Conservation (phyloP, 2,797 vertebrate species). For the Clarias pachynema region DNA sequence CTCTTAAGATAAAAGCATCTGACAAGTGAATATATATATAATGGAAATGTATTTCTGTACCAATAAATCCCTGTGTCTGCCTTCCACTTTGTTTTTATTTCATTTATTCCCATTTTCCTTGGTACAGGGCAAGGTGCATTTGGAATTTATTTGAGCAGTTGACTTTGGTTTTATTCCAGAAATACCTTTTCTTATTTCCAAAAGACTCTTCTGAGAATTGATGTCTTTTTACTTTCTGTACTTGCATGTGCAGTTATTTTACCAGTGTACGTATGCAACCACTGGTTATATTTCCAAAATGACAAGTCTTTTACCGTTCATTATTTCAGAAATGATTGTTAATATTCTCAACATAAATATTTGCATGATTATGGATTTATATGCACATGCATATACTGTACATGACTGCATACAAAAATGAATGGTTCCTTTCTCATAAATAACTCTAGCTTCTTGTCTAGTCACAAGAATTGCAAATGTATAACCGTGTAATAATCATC, state of each 20-base stretch:
- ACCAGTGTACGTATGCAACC: neutral
- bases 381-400: neutral
- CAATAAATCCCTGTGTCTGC: neutral
- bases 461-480: neutral
- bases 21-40: neutral
- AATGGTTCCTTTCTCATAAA: neutral
- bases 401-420: too few species aligned
- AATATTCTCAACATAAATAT: neutral
- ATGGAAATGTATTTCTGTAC: neutral
- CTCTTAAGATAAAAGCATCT: slow-evolving; percentile 14
- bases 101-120: slow-evolving; percentile 6
- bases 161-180: neutral
- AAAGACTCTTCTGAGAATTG: neutral
- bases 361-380: neutral
- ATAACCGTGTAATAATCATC: neutral
- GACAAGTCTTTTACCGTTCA: neutral
- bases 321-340: neutral
- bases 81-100: neutral
- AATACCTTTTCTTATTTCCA: neutral
- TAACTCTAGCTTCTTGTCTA: neutral
- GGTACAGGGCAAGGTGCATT: neutral
- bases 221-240: neutral
- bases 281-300: neutral
- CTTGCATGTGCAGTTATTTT: neutral
- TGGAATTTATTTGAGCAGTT: neutral